Conservation (phyloP, 2,797 vertebrate species). For the Channallabes apus region DNA sequence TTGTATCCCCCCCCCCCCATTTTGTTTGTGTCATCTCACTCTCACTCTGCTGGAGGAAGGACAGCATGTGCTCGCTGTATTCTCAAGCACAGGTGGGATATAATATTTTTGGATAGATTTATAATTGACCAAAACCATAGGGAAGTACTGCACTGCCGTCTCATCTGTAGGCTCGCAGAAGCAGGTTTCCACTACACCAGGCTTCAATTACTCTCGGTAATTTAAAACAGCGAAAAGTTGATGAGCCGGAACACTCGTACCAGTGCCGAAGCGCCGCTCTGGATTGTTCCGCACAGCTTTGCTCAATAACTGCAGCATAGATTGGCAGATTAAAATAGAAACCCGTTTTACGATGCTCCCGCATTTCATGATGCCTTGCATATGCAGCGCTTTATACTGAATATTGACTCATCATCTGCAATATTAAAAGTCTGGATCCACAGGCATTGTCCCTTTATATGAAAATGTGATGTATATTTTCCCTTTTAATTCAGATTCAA, state of each 20-base stretch:
- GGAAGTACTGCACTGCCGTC: constrained; percentile 11
- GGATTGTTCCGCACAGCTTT: constrained; percentile 14
- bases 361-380: neutral
- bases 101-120: constrained; percentile 3
- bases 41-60: constrained; percentile 21
- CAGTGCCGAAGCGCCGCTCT: neutral
- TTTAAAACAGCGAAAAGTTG: constrained; percentile 32
- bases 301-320: neutral
- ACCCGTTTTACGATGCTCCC: neutral
- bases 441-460: no score
- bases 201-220: constrained; percentile 14
- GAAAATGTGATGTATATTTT: no score
- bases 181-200: constrained; percentile 15
- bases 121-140: constrained; percentile 26
- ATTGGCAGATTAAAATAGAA: constrained; percentile 6
- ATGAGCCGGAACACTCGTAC: constrained; percentile 27
- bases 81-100: constrained; percentile 23
- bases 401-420: neutral
- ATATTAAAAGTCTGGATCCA: neutral
- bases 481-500: no score
- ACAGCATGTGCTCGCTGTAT: constrained; percentile 19
- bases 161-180: neutral
- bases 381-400: no score
- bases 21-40: neutral
- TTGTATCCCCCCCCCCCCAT: neutral